Evolutionary conservation across 2,797 vertebrate species (phyloP), one percentile per base, ranked within the genome.

Genomic region (Pampus argenteus): DNA sequence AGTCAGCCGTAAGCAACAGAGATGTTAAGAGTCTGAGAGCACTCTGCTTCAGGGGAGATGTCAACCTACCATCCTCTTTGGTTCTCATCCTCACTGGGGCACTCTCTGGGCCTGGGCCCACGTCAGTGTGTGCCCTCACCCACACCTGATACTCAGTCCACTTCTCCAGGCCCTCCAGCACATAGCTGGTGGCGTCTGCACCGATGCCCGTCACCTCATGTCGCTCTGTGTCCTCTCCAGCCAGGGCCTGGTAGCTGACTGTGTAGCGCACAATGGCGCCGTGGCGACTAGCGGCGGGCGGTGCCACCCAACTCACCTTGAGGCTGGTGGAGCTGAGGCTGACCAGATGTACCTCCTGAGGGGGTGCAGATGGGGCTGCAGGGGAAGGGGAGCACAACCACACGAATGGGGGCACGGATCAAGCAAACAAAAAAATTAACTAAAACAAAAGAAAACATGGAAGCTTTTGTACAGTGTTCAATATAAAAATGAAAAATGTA

Each of bases 261-360:
- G 97, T 97, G 95, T 99, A 99, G 89, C 96, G 95, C 88, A 97
- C 98, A 88, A 99, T 98, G 88, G 95, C 87, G 66, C 98, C 98
- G 71, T 99, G 98, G 91, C 96, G 97, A 91, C 96, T 98, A 88
- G 94, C 96, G 10, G 96, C 96, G 0, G 98, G 98, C 1, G 98
- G 98, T 0, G 98, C 96, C 90, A 96, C 96, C 98, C 98, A 99
- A 98, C 98, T 99, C 97, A 99, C 98, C 97, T 97, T 95, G 93
- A 99, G 95, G 84, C 96, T 96, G 82, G 97, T 99, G 88, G 98
- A 99, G 95, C 95, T 97, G 82, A 95, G 93, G 90, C 97, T 97
- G 94, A 95, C 83, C 91, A 98, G 96, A 13, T 95, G 94, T 79
- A 99, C 97, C 52, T 99, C 96, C 93, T 99, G 98, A 88, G 98